phyloP scores from a whole-genome alignment of 2,113 vertebrate species.

The Cyrtonyx montezumae region DNA sequence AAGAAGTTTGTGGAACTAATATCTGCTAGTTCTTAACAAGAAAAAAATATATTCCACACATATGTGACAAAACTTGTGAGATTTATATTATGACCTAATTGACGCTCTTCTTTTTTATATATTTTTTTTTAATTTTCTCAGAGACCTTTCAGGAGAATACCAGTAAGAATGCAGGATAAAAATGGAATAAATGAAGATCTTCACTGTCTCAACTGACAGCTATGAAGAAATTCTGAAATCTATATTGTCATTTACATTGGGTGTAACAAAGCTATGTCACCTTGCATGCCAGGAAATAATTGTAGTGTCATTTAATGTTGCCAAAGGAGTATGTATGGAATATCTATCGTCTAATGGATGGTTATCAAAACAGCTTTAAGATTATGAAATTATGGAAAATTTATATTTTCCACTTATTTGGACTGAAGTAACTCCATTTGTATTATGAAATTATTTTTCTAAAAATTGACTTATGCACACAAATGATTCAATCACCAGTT shows the following conservation, averaged over 20 bases:
- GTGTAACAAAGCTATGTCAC: constrained; percentile 81
- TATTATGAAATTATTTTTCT: constrained; percentile 76
- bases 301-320: constrained; percentile 72
- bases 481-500: constrained; percentile 61
- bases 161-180: constrained; percentile 65
- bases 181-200: constrained; percentile 58
- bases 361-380: constrained; percentile 61
- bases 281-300: constrained; percentile 77
- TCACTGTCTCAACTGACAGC: constrained; percentile 71
- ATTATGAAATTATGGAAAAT: too few species aligned
- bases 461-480: constrained; percentile 69
- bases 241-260: constrained; percentile 76
- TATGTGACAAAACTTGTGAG: background rate
- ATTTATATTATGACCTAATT: constrained; percentile 28
- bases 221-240: constrained; percentile 71
- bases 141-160: constrained; percentile 79
- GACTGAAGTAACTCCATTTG: constrained; percentile 51
- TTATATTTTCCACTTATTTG: constrained; percentile 63
- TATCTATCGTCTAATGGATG: constrained; percentile 54
- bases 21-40: constrained; percentile 24
- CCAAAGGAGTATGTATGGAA: constrained; percentile 71
- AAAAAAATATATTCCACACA: background rate
- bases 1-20: background rate
- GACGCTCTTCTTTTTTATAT: background rate
- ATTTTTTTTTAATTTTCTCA: constrained; percentile 54